Evolutionary conservation across 2,888 invertebrate genomes (phyloP).

Genomic region (Gnatocerus cornutus): DNA sequence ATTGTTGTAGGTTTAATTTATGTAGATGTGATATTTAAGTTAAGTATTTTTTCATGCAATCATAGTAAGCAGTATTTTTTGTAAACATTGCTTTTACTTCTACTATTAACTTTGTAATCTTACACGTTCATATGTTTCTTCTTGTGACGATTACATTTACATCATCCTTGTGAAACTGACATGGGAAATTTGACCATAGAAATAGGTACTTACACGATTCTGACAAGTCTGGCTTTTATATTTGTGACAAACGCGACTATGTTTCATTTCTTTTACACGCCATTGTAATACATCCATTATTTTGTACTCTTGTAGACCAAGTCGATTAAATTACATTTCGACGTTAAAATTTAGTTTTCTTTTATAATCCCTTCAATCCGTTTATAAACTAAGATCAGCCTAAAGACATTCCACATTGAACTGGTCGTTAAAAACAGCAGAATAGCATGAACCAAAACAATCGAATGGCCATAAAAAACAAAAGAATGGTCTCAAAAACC

Average conservation of each 20-base stretch:
- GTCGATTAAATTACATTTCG: constrained; percentile 20
- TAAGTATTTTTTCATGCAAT: constrained; percentile 36
- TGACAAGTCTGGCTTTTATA: too few relatives aligned
- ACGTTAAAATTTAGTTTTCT: not conserved
- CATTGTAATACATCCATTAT: constrained; percentile 31
- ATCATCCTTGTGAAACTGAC: constrained; percentile 41
- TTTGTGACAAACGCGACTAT: too few relatives aligned
- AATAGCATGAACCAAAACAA: too few relatives aligned
- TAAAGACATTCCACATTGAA: too few relatives aligned
- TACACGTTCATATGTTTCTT: constrained; percentile 14
- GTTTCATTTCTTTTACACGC: not conserved
- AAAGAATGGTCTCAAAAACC: too few relatives aligned
- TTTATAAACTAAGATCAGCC: too few relatives aligned
- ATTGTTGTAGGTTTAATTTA: constrained; percentile 39
- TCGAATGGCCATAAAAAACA: too few relatives aligned
- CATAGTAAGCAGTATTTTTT: constrained; percentile 44
- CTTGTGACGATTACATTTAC: constrained; percentile 13
- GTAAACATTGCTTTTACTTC: constrained; percentile 38
- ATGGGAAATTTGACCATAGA: not conserved
- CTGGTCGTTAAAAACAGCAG: too few relatives aligned
- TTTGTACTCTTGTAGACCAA: constrained; percentile 42
- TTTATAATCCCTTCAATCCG: too few relatives aligned
- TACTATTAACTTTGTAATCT: constrained; percentile 25
- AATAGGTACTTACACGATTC: constrained; percentile 22
- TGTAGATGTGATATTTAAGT: constrained; percentile 50